These are phyloP conservation scores for Gnathonemus longibarbis DNA, from an alignment of 2,113 vertebrate genomes.

Conservation along the genomic window DNA sequence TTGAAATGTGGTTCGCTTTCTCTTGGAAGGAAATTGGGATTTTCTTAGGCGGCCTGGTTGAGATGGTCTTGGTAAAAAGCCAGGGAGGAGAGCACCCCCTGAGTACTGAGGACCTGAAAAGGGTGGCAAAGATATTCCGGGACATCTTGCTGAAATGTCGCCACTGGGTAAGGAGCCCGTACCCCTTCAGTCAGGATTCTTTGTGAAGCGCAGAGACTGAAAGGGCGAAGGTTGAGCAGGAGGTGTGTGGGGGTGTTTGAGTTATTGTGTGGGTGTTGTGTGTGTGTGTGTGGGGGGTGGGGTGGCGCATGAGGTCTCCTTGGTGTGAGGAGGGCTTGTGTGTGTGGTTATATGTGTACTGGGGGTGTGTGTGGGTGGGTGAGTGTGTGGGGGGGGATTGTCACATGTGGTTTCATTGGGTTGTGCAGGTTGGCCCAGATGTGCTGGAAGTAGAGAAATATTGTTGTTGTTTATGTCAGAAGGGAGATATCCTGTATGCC, in stretches of 20 bases:
- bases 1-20: background rate
- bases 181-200: background rate
- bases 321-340: background rate
- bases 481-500: background rate
- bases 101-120: conserved; percentile 47
- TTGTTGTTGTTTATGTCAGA: background rate
- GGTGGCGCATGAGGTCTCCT: background rate
- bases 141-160: conserved; percentile 79
- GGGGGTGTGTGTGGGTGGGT: no score
- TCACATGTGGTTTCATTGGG: background rate
- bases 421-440: background rate
- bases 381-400: background rate
- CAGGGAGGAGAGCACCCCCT: conserved; percentile 31
- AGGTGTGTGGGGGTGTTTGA: background rate
- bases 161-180: conserved; percentile 69
- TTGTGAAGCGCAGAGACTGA: background rate
- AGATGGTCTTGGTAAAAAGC: conserved; percentile 48
- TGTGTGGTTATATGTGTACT: background rate
- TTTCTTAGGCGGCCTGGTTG: conserved; percentile 63
- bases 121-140: conserved; percentile 62
- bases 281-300: no score
- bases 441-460: background rate
- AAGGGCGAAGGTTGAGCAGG: background rate
- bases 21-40: conserved; percentile 60
- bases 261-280: background rate